Base-by-base conservation (phyloP, 2,797 vertebrate species). In the Florisuga fusca region DNA sequence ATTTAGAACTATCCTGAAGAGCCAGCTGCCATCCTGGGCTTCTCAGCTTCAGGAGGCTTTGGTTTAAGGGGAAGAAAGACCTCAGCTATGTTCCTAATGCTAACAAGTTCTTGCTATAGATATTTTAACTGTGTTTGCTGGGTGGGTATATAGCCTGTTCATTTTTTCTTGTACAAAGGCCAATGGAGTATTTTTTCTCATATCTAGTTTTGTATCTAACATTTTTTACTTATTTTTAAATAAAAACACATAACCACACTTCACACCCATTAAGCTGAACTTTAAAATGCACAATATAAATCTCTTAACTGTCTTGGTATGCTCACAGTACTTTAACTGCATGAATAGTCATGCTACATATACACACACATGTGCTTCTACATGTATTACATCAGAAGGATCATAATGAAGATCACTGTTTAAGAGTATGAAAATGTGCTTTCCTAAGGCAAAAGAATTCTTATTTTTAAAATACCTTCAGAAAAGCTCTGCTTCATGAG, bases 151-250 rank as follows among this genome's bases (percentile, higher is more conserved):
- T 17, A 46, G 1, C 13, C 14, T 69, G 14, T 27, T 83, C 1
- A 1, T 4, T 46, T 76, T 76, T 21, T 67, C 46, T 61, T 64
- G 19, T 17, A 50, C 23, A 50, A 54, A 78, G 45, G 41, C 36
- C 27, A 5, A 6, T 9, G 34, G 21, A n/a, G 5, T 43, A 9
- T 10, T 55, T 31, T 90, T 91, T 51, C 74, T 95, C 8, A 38
- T 45, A 12, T 6, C 31, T 25, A 34, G 54, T 84, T 93, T 84
- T 93, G n/a, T 82, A 48, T 62, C 48, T 66, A 50, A 27, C 15
- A 6, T 51, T 66, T 96, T 94, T 57, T 87, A 76, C 13, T 71
- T 31, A 80, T 78, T 96, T 94, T 69, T 94, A 96, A 84, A 53
- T 27, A 27, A 75, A 75, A 46, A 4, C 23, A 41, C 16, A 22